Evolutionary conservation across 2,888 invertebrate species (phyloP).

Genomic region (Matsumyia berberina): DNA sequence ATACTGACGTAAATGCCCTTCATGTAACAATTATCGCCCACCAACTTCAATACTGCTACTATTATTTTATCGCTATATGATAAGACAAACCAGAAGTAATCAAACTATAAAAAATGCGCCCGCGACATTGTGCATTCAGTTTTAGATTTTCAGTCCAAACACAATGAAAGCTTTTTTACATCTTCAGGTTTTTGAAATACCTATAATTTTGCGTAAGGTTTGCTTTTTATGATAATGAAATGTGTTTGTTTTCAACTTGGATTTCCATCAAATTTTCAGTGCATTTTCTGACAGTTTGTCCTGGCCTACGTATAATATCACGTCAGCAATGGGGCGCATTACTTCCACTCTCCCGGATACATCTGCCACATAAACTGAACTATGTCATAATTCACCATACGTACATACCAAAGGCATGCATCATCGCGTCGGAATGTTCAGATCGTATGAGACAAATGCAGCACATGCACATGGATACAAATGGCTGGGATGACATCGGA

Average conservation of each 20-base stretch:
- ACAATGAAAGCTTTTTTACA: conserved; percentile 2
- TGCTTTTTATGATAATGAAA: not conserved
- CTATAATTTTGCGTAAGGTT: not conserved
- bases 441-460: not conserved
- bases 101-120: conserved; percentile 2
- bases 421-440: not conserved
- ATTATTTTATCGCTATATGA: not conserved
- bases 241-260: conserved; percentile 1
- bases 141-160: not conserved
- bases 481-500: conserved; percentile 78
- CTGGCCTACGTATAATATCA: conserved; percentile 10
- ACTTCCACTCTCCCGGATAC: not conserved
- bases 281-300: conserved; percentile 2
- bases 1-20: not conserved
- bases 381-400: conserved; percentile 20
- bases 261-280: conserved; percentile 4
- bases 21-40: not conserved
- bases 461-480: conserved; percentile 2
- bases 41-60: not conserved
- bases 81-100: not conserved
- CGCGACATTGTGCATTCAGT: not conserved
- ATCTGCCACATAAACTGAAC: conserved; percentile 7
- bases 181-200: not conserved
- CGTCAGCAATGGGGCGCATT: conserved; percentile 3
- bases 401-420: not conserved